phyloP scores from a whole-genome alignment of 2,888 invertebrate genomes.

The Zygothrica quintamaculata region DNA sequence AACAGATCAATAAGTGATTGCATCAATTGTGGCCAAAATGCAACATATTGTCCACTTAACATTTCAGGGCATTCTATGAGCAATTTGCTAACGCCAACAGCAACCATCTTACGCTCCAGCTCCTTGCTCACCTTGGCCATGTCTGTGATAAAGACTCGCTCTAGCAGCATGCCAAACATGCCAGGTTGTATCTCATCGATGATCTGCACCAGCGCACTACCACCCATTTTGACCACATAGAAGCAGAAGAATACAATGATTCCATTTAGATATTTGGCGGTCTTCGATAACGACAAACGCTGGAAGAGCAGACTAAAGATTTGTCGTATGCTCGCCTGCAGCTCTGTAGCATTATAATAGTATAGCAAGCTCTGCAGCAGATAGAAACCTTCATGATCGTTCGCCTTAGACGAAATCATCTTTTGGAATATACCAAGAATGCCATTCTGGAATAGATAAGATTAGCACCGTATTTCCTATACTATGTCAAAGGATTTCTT shows the following conservation, averaged over 20 bases:
- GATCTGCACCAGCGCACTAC: slow-evolving; percentile 89
- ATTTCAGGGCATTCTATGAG: slow-evolving; percentile 91
- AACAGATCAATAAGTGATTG: slow-evolving; percentile 93
- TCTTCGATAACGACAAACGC: slow-evolving; percentile 95
- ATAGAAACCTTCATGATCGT: slow-evolving; percentile 98
- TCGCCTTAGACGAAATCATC: slow-evolving; percentile 95
- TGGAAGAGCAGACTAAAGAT: slow-evolving; percentile 97
- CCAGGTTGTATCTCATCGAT: slow-evolving; percentile 94
- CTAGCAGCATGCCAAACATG: slow-evolving; percentile 98
- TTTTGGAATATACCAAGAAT: slow-evolving; percentile 98
- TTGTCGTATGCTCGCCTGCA: slow-evolving; percentile 92
- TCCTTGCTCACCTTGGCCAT: slow-evolving; percentile 93
- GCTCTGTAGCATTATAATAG: slow-evolving; percentile 90
- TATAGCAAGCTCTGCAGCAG: slow-evolving; percentile 94
- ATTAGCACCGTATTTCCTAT: background rate
- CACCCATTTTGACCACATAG: slow-evolving; percentile 92
- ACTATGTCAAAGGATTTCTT: slow-evolving; percentile 65
- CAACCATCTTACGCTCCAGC: slow-evolving; percentile 94
- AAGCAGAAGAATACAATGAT: slow-evolving; percentile 96
- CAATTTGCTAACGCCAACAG: slow-evolving; percentile 94
- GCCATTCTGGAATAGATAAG: slow-evolving; percentile 86
- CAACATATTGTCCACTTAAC: slow-evolving; percentile 88
- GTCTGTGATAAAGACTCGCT: slow-evolving; percentile 94
- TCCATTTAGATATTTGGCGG: slow-evolving; percentile 96
- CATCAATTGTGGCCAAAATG: slow-evolving; percentile 87